phyloP scores from a whole-genome alignment of 2,888 invertebrate genomes.

The Drosophila subquinaria region DNA sequence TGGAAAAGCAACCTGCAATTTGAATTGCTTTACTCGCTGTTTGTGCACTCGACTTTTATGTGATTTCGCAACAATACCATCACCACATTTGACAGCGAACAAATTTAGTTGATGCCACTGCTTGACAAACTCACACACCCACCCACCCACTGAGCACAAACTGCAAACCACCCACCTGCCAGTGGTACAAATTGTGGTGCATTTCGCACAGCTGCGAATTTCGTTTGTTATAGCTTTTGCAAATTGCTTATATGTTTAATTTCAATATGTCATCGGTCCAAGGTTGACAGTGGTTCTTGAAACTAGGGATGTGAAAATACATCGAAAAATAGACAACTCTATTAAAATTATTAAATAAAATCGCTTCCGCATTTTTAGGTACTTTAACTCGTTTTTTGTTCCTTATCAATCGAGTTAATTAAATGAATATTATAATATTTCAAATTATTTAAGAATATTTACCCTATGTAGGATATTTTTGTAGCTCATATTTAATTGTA shows the following conservation, averaged over 20 bases:
- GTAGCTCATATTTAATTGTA: background rate
- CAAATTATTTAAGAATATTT: too few relatives aligned
- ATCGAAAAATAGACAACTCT: too few relatives aligned
- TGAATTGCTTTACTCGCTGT: slow-evolving; percentile 32
- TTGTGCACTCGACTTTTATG: slow-evolving; percentile 32
- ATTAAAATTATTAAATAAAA: too few relatives aligned
- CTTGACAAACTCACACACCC: background rate
- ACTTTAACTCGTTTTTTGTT: too few relatives aligned
- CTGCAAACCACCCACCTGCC: background rate
- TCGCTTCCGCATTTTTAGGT: too few relatives aligned
- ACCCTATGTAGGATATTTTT: too few relatives aligned
- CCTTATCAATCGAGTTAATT: too few relatives aligned
- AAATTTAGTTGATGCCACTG: slow-evolving; percentile 39
- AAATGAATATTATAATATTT: too few relatives aligned
- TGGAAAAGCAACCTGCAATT: slow-evolving; percentile 20
- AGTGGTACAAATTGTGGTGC: slow-evolving; percentile 22
- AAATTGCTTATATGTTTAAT: slow-evolving; percentile 49
- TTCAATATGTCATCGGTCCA: background rate
- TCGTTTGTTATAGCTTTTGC: slow-evolving; percentile 46
- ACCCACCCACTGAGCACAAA: background rate
- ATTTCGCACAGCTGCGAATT: slow-evolving; percentile 36
- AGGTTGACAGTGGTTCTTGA: slow-evolving; percentile 24
- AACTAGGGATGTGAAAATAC: too few relatives aligned
- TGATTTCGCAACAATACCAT: slow-evolving; percentile 28
- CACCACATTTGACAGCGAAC: slow-evolving; percentile 24